These are phyloP conservation scores for Paratrypauchen microcephalus DNA, from an alignment of 2,797 vertebrate genomes.

Conservation along the genomic window DNA sequence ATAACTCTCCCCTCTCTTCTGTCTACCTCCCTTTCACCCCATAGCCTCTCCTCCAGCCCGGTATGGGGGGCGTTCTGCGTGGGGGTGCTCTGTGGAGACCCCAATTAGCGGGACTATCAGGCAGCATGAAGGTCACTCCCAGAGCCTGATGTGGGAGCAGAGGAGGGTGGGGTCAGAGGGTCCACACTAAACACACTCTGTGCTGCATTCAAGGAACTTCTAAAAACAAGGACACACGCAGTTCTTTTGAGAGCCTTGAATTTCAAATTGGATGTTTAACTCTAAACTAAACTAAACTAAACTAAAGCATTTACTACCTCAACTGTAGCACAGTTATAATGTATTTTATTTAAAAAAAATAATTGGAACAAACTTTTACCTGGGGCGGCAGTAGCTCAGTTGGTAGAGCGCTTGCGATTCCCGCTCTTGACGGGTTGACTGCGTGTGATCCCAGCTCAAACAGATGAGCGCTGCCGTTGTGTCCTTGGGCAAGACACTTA, in stretches of 20 bases:
- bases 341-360: too few species aligned
- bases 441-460: too few species aligned
- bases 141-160: slow-evolving; percentile 58
- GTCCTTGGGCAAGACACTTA: too few species aligned
- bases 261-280: neutral
- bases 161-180: slow-evolving; percentile 34
- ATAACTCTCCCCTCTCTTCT: slow-evolving; percentile 26
- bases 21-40: slow-evolving; percentile 20
- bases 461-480: too few species aligned
- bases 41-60: slow-evolving; percentile 26
- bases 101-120: slow-evolving; percentile 69
- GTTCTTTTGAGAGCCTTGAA: neutral
- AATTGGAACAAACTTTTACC: neutral
- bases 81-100: slow-evolving; percentile 62
- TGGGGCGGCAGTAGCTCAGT: too few species aligned
- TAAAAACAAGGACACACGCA: slow-evolving; percentile 22
- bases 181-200: slow-evolving; percentile 24
- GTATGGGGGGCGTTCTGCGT: neutral
- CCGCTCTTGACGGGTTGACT: too few species aligned
- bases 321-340: neutral
- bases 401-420: too few species aligned
- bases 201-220: slow-evolving; percentile 35
- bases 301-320: neutral
- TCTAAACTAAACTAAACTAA: too few species aligned
- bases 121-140: slow-evolving; percentile 68